These are phyloP conservation scores for Lasioglossum oenotherae DNA, from an alignment of 2,888 invertebrate species.

Conservation along the genomic window DNA sequence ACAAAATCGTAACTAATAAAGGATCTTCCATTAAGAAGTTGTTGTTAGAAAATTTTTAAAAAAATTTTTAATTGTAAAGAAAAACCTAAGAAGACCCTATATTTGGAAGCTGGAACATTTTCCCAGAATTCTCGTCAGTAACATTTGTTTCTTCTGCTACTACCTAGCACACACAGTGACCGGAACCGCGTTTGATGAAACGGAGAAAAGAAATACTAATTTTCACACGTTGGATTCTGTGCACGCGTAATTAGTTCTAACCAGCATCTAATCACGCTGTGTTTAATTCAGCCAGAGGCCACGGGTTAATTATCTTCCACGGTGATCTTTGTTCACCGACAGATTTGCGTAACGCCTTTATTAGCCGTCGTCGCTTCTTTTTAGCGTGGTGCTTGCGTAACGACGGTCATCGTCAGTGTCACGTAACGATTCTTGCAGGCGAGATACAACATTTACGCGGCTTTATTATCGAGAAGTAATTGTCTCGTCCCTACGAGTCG, in stretches of 20 bases:
- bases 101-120: not conserved
- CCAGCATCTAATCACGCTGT: not conserved
- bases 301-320: not conserved
- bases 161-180: not conserved
- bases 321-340: not conserved
- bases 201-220: not conserved
- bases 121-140: not conserved
- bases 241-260: not conserved
- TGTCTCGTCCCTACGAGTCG: not conserved
- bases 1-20: not conserved
- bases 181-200: too few species aligned
- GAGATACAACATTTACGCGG: not conserved
- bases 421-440: not conserved
- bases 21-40: too few species aligned
- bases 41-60: too few species aligned
- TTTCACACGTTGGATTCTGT: not conserved
- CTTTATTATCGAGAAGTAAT: not conserved
- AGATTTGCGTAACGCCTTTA: conserved; percentile 8
- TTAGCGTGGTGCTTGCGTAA: not conserved
- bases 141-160: too few species aligned
- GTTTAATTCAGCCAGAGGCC: not conserved
- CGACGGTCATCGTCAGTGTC: conserved; percentile 1
- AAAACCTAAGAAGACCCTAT: too few species aligned
- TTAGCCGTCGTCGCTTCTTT: not conserved
- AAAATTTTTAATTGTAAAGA: too few species aligned